These are phyloP conservation scores for Perca flavescens DNA, from an alignment of 2,113 vertebrate genomes.

Conservation along the genomic window DNA sequence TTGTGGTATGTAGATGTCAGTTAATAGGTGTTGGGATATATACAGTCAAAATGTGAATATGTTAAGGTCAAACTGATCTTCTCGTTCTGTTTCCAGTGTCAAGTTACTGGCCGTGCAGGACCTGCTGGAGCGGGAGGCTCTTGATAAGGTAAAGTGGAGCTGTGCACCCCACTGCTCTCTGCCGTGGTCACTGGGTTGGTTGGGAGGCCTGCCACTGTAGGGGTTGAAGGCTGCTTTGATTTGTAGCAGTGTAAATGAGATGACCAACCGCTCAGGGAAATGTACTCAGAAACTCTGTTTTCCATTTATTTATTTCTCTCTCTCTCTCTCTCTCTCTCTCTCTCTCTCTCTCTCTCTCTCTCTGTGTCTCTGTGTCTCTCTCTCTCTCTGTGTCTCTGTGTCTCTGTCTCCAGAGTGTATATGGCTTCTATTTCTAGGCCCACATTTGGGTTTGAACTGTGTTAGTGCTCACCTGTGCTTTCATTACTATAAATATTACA, in stretches of 20 bases:
- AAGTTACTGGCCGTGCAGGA: conserved; percentile 97
- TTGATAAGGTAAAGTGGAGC: conserved; percentile 91
- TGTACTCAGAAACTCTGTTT: background rate
- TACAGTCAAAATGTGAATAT: background rate
- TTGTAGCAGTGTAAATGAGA: conserved; percentile 15
- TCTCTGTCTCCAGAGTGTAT: background rate
- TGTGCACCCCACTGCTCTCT: background rate
- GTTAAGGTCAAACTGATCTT: background rate
- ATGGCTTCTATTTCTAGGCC: conserved; percentile 38
- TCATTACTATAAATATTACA: conserved; percentile 62
- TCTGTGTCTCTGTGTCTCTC: background rate
- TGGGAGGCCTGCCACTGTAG: background rate
- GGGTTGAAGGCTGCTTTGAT: background rate
- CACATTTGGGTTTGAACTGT: conserved; percentile 39
- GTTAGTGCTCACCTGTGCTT: conserved; percentile 29
- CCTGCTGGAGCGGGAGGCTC: conserved; percentile 90
- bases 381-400: background rate
- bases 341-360: too few species aligned
- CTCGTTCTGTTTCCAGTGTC: conserved; percentile 85
- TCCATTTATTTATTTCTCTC: conserved; percentile 2
- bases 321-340: background rate
- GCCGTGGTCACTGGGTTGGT: background rate
- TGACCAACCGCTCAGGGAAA: conserved; percentile 11
- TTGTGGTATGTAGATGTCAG: background rate
- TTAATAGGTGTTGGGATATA: background rate